These are phyloP conservation scores for Microtus montanus DNA, from an alignment of 2,113 vertebrate species.

Conservation along the genomic window DNA sequence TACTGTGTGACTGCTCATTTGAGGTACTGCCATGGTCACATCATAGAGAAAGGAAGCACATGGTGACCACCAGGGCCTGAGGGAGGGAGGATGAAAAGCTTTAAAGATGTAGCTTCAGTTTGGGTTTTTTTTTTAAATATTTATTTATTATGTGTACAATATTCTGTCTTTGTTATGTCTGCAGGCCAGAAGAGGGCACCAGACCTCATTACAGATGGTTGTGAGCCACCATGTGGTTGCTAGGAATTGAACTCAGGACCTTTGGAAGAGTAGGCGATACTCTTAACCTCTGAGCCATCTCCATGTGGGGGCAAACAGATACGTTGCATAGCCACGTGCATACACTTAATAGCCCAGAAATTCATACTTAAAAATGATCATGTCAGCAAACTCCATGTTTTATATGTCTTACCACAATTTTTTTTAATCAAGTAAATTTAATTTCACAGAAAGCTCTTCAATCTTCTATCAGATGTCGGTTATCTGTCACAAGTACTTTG, in stretches of 20 bases:
- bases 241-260: too few relatives aligned
- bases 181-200: too few relatives aligned
- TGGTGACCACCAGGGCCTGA: background rate
- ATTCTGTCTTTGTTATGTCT: too few relatives aligned
- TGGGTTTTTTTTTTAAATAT: too few relatives aligned
- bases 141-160: too few relatives aligned
- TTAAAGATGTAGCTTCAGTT: background rate
- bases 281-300: too few relatives aligned
- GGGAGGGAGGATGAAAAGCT: too few relatives aligned
- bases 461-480: background rate
- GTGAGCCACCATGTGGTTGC: too few relatives aligned
- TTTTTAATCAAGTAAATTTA: background rate
- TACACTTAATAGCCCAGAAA: background rate
- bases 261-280: too few relatives aligned
- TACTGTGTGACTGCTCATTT: background rate
- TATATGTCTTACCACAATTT: background rate
- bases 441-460: slow-evolving; percentile 2
- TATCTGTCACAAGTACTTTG: background rate
- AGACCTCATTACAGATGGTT: too few relatives aligned
- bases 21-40: background rate
- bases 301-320: too few relatives aligned
- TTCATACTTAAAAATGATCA: background rate
- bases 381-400: background rate
- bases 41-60: background rate
- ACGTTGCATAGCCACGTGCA: background rate